phyloP scores from a whole-genome alignment of 2,797 vertebrate species.

The Oceanodroma leucorhoa region DNA sequence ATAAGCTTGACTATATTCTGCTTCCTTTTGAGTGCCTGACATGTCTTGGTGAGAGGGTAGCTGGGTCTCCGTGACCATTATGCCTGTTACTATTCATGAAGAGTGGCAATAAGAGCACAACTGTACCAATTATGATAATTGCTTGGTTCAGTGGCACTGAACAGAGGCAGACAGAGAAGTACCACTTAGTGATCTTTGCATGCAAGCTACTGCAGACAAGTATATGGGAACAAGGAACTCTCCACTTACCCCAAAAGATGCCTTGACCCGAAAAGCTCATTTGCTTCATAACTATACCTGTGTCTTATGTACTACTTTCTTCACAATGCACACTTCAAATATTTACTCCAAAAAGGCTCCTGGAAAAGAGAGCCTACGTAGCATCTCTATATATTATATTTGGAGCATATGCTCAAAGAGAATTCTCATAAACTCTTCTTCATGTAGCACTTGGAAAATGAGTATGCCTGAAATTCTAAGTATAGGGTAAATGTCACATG shows the following conservation, averaged over 20 bases:
- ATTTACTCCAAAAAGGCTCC: not conserved
- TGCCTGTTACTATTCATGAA: not conserved
- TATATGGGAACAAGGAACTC: not conserved
- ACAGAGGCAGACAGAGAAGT: not conserved
- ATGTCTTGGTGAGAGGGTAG: not conserved
- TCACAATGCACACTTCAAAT: not conserved
- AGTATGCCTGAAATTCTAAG: slow-evolving; percentile 60
- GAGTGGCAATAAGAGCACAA: not conserved
- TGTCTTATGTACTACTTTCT: not conserved
- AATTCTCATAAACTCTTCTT: slow-evolving; percentile 31
- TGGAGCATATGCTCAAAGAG: not conserved
- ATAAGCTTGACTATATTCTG: not conserved
- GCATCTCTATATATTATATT: slow-evolving; percentile 1
- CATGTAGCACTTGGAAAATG: slow-evolving; percentile 52
- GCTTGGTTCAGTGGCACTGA: not conserved
- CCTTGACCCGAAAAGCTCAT: not conserved
- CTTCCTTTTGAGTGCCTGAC: not conserved
- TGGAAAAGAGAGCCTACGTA: not conserved
- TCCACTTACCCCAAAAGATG: not conserved
- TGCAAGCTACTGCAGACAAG: not conserved
- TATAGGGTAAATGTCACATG: slow-evolving; percentile 41
- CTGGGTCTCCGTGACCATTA: not conserved
- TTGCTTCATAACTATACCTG: not conserved
- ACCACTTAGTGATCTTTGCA: not conserved
- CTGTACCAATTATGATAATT: not conserved